Evolutionary conservation across 2,797 vertebrate species (phyloP).

Genomic region (Myoxocephalus aenaeus): DNA sequence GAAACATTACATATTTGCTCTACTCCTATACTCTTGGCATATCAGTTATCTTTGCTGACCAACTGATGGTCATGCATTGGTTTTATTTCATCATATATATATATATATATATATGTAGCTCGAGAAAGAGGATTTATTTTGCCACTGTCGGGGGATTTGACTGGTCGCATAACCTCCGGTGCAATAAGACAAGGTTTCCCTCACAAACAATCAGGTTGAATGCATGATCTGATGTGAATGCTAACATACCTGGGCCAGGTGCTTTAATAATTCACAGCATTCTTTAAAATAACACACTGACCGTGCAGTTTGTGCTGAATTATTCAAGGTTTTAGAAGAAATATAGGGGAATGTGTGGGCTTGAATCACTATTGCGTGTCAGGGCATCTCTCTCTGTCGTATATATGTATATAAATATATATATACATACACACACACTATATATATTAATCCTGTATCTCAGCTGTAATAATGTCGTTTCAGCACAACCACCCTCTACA

Average conservation of each 20-base stretch:
- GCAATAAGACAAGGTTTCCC: not conserved
- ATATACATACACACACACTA: not conserved
- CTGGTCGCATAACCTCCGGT: not conserved
- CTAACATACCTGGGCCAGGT: not conserved
- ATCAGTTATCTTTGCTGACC: not conserved
- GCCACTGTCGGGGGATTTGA: not conserved
- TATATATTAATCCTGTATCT: not conserved
- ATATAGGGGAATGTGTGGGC: not conserved
- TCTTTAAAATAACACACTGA: constrained; percentile 55
- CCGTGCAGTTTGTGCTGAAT: constrained; percentile 51
- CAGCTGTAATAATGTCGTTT: not conserved
- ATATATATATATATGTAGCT: not conserved
- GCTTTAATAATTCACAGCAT: constrained; percentile 50
- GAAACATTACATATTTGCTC: no score
- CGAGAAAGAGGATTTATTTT: not conserved
- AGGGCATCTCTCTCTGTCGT: not conserved
- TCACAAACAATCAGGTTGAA: constrained; percentile 2
- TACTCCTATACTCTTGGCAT: not conserved
- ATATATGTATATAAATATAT: no score
- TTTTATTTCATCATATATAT: not conserved
- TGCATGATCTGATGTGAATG: constrained; percentile 19
- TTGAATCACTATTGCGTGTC: constrained; percentile 5
- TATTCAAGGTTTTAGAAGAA: constrained; percentile 52
- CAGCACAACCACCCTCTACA: not conserved
- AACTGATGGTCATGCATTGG: not conserved